Evolutionary conservation across 2,888 invertebrate genomes (phyloP).

Genomic region (Halictus ligatus): DNA sequence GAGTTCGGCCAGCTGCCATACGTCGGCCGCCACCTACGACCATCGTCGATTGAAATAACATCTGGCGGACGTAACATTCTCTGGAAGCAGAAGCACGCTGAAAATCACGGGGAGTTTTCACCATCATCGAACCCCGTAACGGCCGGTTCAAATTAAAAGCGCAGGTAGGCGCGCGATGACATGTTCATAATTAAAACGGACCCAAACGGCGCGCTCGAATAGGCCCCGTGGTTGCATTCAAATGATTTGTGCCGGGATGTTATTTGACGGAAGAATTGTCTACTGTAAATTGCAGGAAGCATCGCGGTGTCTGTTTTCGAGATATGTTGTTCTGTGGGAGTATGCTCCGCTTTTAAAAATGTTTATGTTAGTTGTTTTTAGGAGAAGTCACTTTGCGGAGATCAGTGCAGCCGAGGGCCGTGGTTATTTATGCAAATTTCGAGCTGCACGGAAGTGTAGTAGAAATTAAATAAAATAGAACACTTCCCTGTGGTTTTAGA

Average conservation of each 20-base stretch:
- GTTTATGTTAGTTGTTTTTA: neutral
- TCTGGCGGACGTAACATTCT: constrained; percentile 20
- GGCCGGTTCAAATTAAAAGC: neutral
- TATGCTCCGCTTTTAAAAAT: neutral
- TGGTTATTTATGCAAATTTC: neutral
- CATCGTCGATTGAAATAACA: neutral
- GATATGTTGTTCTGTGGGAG: neutral
- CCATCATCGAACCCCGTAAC: neutral
- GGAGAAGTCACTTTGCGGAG: neutral
- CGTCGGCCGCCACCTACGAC: neutral
- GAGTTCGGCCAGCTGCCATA: constrained; percentile 16
- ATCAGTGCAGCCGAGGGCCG: neutral
- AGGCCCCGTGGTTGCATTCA: neutral
- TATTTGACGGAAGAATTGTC: neutral
- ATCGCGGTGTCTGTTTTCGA: neutral
- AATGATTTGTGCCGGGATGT: neutral
- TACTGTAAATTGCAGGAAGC: neutral
- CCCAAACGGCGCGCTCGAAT: neutral
- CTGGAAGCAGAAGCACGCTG: neutral
- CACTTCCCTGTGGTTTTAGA: neutral
- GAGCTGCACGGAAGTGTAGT: neutral
- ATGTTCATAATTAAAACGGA: neutral
- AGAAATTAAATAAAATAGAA: neutral
- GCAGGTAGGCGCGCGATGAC: neutral
- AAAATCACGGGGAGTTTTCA: neutral